Evolutionary conservation across 2,888 invertebrate species (phyloP).

Genomic region (Meiosimyza platycephala): DNA sequence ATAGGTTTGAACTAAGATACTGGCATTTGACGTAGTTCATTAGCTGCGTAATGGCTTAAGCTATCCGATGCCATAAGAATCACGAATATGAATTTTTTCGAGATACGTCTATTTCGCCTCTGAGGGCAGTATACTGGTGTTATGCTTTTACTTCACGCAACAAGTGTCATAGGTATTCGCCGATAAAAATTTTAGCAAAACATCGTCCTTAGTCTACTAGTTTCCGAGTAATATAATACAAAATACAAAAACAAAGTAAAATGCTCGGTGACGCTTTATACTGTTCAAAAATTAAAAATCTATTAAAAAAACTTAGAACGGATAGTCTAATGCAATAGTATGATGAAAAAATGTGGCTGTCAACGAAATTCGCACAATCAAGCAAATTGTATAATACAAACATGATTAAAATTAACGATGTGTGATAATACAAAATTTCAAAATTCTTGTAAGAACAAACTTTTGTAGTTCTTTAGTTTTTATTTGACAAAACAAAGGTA

Average conservation of each 20-base stretch:
- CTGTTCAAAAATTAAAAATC: background rate
- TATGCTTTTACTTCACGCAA: no score
- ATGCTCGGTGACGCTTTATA: background rate
- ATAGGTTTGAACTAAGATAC: no score
- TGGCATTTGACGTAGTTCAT: no score
- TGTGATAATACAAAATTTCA: background rate
- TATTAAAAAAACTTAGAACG: background rate
- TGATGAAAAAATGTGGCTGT: constrained; percentile 2
- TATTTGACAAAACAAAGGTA: no score
- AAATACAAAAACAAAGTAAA: background rate
- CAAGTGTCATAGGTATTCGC: no score
- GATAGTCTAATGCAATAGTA: background rate
- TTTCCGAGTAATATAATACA: background rate
- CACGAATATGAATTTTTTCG: no score
- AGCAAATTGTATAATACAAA: background rate
- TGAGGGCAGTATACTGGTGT: no score
- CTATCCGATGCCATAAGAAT: no score
- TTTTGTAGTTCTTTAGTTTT: constrained; percentile 1
- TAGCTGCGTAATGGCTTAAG: no score
- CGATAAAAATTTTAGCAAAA: background rate
- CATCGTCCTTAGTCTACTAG: background rate
- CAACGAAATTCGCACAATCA: background rate
- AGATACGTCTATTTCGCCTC: no score
- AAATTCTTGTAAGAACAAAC: background rate
- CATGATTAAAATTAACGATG: constrained; percentile 8